Base-by-base conservation (phyloP, 1,140 invertebrate species). In the Phortica variegata region DNA sequence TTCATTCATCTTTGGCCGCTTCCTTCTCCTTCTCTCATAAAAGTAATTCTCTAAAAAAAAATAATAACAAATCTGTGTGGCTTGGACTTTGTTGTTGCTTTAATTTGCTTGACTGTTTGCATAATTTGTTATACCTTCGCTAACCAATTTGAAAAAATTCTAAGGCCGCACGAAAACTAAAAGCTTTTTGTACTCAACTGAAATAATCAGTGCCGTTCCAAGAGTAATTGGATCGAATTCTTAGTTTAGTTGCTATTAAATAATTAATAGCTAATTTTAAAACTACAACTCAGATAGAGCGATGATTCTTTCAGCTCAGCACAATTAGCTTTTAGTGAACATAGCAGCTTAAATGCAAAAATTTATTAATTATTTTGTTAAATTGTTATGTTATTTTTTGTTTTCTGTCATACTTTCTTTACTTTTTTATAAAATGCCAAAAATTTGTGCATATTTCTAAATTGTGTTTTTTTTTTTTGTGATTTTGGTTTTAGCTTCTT, bases 361-460 rank as follows among this genome's bases (percentile, higher is more conserved):
- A 66, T 49, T 59, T 55, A 39, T 52, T 56, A 52, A 58, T 52
- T 34, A n/a, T 26, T 41, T 41, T 26, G 3, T 26, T 43, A 42
- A 2, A 19, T 48, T 39, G 38, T 8, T 34, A 43, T 42, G 23
- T 47, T n/a, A n/a, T n/a, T n/a, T 50, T 63, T 54, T 32, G 19
- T 52, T 65, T 34, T 10, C 33, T 49, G 48, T 53, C 33, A 32
- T 47, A 43, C 32, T 49, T 46, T 52, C 17, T 45, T 61, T 44
- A 51, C 8, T n/a, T 47, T 46, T 63, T 60, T 68, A 63, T 66
- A 63, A 66, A 66, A 66, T 68, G 60, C 63, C 63, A 66, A 66
- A 63, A 66, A 66, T 68, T 66, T 66, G 63, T 66, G 63, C 63
- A 66, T 68, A 66, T 66, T 63, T 63, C 63, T 68, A 66, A 68